phyloP scores from a whole-genome alignment of 2,888 invertebrate species.

The Melipona bicolor region DNA sequence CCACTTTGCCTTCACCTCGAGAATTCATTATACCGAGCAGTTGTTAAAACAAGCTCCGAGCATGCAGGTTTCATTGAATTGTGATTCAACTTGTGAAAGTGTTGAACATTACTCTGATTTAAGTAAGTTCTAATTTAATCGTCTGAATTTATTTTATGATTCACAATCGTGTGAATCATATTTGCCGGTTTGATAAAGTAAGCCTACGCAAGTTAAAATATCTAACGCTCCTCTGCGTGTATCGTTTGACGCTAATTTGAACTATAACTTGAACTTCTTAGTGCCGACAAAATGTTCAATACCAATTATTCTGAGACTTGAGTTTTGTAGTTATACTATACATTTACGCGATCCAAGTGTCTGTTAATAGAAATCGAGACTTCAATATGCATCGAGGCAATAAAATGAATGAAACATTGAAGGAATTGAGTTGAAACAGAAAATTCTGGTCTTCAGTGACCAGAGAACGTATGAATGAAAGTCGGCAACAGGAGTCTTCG shows the following conservation, averaged over 20 bases:
- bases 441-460: neutral
- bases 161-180: neutral
- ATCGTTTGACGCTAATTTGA: no score
- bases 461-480: constrained; percentile 10
- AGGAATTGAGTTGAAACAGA: constrained; percentile 16
- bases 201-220: no score
- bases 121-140: neutral
- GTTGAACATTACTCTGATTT: neutral
- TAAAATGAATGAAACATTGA: constrained; percentile 5
- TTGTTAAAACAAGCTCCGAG: neutral
- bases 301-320: neutral
- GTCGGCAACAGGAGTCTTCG: neutral
- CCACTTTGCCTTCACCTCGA: neutral
- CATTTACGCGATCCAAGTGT: neutral
- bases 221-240: no score
- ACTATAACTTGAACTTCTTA: no score
- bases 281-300: neutral
- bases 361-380: neutral
- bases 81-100: neutral
- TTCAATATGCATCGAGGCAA: neutral
- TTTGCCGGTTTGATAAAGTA: neutral
- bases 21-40: neutral
- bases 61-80: neutral
- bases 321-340: neutral
- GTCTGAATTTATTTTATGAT: neutral